phyloP scores from a whole-genome alignment of 2,888 invertebrate species.

The Cynaeus angustus region DNA sequence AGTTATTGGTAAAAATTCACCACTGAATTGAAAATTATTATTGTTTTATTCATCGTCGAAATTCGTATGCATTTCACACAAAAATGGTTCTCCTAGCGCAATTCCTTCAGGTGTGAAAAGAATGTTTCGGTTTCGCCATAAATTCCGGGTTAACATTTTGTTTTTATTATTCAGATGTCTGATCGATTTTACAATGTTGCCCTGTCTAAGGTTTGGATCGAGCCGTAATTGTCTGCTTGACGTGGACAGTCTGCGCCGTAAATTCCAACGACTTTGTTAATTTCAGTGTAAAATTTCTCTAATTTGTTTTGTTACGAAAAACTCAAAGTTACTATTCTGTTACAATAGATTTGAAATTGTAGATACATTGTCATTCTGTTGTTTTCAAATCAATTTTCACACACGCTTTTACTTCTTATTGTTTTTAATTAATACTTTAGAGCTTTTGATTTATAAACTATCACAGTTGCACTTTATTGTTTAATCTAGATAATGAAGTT shows the following conservation, averaged over 20 bases:
- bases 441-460: too few relatives aligned
- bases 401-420: too few relatives aligned
- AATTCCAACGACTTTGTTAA: conserved; percentile 6
- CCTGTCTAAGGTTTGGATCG: conserved; percentile 5
- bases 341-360: too few relatives aligned
- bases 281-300: neutral
- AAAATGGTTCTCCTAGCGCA: conserved; percentile 9
- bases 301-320: too few relatives aligned
- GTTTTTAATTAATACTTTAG: too few relatives aligned
- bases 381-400: too few relatives aligned
- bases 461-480: too few relatives aligned
- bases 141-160: conserved; percentile 18
- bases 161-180: conserved; percentile 18
- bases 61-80: conserved; percentile 16
- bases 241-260: conserved; percentile 13
- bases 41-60: conserved; percentile 35
- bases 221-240: conserved; percentile 1
- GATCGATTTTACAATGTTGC: conserved; percentile 13
- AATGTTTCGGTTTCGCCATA: conserved; percentile 26
- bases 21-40: conserved; percentile 41
- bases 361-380: too few relatives aligned
- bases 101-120: conserved; percentile 39
- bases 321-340: too few relatives aligned
- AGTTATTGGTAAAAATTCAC: conserved; percentile 39
- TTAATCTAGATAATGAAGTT: too few relatives aligned